These are phyloP conservation scores for Drosophila borborema DNA, from an alignment of 2,888 invertebrate genomes.

Conservation along the genomic window DNA sequence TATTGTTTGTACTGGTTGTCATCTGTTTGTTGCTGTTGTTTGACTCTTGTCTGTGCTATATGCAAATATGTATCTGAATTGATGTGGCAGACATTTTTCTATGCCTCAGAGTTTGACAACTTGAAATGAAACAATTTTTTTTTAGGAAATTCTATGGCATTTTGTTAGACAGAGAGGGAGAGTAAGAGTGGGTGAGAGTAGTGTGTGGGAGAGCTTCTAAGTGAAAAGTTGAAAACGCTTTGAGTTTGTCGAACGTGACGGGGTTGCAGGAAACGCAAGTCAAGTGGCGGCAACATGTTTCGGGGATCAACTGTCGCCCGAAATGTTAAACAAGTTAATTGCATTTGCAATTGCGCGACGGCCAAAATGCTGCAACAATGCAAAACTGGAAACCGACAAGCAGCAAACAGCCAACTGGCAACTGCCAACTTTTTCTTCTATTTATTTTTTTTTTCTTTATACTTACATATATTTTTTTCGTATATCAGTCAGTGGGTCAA, in stretches of 20 bases:
- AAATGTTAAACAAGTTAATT: slow-evolving; percentile 77
- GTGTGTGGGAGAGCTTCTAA: slow-evolving; percentile 11
- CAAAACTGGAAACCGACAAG: slow-evolving; percentile 49
- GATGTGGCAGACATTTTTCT: slow-evolving; percentile 62
- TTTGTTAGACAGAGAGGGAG: not conserved
- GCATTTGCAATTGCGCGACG: slow-evolving; percentile 60
- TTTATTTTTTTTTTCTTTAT: slow-evolving; percentile 14
- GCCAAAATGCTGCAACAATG: slow-evolving; percentile 46
- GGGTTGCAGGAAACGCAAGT: slow-evolving; percentile 14
- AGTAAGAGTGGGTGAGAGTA: not conserved
- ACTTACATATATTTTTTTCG: slow-evolving; percentile 27
- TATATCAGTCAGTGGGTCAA: slow-evolving; percentile 79
- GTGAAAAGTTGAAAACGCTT: slow-evolving; percentile 35
- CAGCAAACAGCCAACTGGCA: slow-evolving; percentile 40
- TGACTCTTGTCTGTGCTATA: slow-evolving; percentile 37
- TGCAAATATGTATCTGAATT: slow-evolving; percentile 62
- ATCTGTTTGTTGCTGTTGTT: slow-evolving; percentile 16
- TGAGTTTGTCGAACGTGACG: slow-evolving; percentile 4
- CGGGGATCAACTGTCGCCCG: slow-evolving; percentile 57
- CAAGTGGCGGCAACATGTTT: slow-evolving; percentile 22
- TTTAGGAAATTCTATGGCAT: slow-evolving; percentile 12
- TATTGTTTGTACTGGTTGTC: slow-evolving; percentile 19
- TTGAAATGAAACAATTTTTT: slow-evolving; percentile 40
- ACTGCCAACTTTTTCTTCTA: slow-evolving; percentile 41
- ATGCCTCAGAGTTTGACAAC: slow-evolving; percentile 48